These are phyloP conservation scores for Ptychobarbus kaznakovi DNA, from an alignment of 2,797 vertebrate genomes.

Conservation along the genomic window DNA sequence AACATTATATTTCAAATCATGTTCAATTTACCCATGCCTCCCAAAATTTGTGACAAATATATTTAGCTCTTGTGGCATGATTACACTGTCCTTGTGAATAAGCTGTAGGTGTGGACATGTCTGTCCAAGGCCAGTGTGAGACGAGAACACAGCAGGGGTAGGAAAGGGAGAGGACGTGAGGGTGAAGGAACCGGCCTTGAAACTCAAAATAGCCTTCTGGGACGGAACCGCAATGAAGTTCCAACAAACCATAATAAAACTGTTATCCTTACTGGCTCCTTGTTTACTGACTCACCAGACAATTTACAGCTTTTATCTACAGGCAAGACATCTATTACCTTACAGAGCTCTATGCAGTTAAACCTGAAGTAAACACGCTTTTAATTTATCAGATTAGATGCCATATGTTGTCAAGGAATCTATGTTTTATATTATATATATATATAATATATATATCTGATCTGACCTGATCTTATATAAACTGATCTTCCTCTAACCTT, in stretches of 20 bases:
- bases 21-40: not conserved
- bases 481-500: not conserved
- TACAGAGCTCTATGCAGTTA: conserved; percentile 12
- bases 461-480: too few species aligned
- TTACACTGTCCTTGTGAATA: conserved; percentile 33
- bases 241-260: conserved; percentile 22
- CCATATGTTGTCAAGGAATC: not conserved
- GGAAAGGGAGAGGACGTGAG: conserved; percentile 21
- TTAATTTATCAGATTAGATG: not conserved
- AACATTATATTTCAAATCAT: not conserved
- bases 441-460: too few species aligned
- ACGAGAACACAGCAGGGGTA: conserved; percentile 38
- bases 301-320: conserved; percentile 31
- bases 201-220: conserved; percentile 48
- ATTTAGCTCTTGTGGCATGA: not conserved
- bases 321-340: conserved; percentile 23
- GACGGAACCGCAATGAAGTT: conserved; percentile 14
- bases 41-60: not conserved
- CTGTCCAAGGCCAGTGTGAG: conserved; percentile 34
- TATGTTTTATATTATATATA: too few species aligned
- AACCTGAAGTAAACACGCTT: not conserved
- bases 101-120: conserved; percentile 25
- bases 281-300: conserved; percentile 37
- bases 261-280: not conserved
- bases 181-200: conserved; percentile 45